phyloP scores from a whole-genome alignment of 2,888 invertebrate genomes.

The Tineola bisselliella region DNA sequence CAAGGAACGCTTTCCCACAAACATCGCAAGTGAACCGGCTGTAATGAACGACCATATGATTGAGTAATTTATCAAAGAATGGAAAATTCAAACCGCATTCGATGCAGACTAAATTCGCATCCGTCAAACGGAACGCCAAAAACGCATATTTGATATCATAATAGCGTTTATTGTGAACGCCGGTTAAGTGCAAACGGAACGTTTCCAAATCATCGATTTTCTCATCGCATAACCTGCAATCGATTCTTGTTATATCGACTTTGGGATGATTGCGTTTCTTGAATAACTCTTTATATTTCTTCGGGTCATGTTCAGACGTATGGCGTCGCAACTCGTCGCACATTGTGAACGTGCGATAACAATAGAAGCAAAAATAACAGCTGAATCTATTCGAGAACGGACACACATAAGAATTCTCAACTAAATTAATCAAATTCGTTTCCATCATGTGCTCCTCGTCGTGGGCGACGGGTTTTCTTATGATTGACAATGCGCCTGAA shows the following conservation, averaged over 20 bases:
- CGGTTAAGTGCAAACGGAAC: conserved; percentile 50
- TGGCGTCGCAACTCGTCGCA: conserved; percentile 55
- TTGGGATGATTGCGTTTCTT: conserved; percentile 27
- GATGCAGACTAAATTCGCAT: conserved; percentile 54
- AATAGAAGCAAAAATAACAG: conserved; percentile 59
- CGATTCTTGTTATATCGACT: conserved; percentile 52
- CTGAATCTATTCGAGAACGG: conserved; percentile 56
- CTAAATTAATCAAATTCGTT: conserved; percentile 50
- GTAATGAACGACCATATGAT: conserved; percentile 57
- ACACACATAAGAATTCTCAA: conserved; percentile 53
- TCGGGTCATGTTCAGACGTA: conserved; percentile 48
- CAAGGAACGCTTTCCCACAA: conserved; percentile 57
- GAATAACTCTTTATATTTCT: conserved; percentile 51
- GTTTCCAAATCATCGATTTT: conserved; percentile 45
- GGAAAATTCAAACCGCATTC: conserved; percentile 54
- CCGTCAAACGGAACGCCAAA: conserved; percentile 43
- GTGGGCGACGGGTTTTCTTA: conserved; percentile 45
- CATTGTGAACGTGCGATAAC: conserved; percentile 55
- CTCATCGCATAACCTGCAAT: conserved; percentile 41
- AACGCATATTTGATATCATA: conserved; percentile 56
- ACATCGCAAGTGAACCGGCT: conserved; percentile 55
- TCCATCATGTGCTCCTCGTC: conserved; percentile 58
- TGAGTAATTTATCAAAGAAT: conserved; percentile 51
- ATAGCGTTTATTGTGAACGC: conserved; percentile 48
- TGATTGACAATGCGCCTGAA: conserved; percentile 30